Evolutionary conservation across 2,888 invertebrate species (phyloP).

Genomic region (Bombylius major): DNA sequence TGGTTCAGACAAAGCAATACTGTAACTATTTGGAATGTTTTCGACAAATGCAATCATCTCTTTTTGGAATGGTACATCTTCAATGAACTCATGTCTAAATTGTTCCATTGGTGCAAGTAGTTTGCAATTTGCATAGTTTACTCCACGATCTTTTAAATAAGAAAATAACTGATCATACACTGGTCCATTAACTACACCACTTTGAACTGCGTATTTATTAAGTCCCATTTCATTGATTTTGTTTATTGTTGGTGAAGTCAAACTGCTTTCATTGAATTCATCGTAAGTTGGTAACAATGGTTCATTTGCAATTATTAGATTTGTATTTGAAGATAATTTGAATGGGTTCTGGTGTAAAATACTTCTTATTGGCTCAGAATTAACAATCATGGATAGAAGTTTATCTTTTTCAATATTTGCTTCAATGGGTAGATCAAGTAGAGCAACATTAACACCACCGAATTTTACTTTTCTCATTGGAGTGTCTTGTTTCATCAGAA

Average conservation of each 20-base stretch:
- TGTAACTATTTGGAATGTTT: slow-evolving; percentile 24
- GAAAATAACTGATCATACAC: slow-evolving; percentile 46
- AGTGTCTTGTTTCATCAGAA: slow-evolving; percentile 32
- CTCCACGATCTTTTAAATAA: slow-evolving; percentile 41
- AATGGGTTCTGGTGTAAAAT: slow-evolving; percentile 20
- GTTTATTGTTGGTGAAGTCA: slow-evolving; percentile 33
- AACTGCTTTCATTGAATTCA: slow-evolving; percentile 38
- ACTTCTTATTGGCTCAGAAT: slow-evolving; percentile 27
- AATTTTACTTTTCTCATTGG: slow-evolving; percentile 34
- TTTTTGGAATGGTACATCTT: slow-evolving; percentile 42
- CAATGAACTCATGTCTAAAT: slow-evolving; percentile 43
- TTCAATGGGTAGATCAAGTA: slow-evolving; percentile 28
- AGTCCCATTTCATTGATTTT: slow-evolving; percentile 42
- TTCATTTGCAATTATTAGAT: slow-evolving; percentile 4
- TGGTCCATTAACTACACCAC: slow-evolving; percentile 46
- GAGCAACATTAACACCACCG: slow-evolving; percentile 25
- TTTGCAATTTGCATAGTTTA: slow-evolving; percentile 41
- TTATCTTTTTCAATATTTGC: slow-evolving; percentile 31
- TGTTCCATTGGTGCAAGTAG: slow-evolving; percentile 43
- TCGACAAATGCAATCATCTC: slow-evolving; percentile 44
- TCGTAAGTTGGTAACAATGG: slow-evolving; percentile 40
- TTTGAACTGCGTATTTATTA: slow-evolving; percentile 45
- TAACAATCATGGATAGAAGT: slow-evolving; percentile 28
- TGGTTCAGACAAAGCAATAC: slow-evolving; percentile 2
- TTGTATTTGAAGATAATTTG: neutral